Conservation (phyloP, 2,888 invertebrate genomes). For the Erynnis tages region DNA sequence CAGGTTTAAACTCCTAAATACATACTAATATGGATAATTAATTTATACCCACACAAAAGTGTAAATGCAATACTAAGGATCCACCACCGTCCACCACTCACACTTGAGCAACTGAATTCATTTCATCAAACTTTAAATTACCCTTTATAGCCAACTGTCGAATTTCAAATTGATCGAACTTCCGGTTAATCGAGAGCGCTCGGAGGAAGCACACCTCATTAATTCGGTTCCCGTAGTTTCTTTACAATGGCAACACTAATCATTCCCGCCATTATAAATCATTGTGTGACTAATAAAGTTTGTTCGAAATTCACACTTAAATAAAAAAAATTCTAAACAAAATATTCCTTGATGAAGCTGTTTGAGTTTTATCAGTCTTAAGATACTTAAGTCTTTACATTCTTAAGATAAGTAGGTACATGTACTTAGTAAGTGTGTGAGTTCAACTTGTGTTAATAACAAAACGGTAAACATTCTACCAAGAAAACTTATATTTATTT, state of each 20-base stretch:
- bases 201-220: slow-evolving; percentile 62
- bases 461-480: background rate
- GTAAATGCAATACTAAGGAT: too few relatives aligned
- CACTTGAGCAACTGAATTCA: too few relatives aligned
- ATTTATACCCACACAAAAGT: too few relatives aligned
- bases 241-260: slow-evolving; percentile 18
- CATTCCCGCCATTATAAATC: slow-evolving; percentile 7
- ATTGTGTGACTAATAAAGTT: slow-evolving; percentile 28
- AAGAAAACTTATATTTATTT: background rate
- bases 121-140: too few relatives aligned
- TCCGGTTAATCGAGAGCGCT: slow-evolving; percentile 47
- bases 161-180: slow-evolving; percentile 55
- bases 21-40: too few relatives aligned
- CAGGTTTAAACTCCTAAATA: too few relatives aligned
- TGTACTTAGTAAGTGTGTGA: slow-evolving; percentile 20
- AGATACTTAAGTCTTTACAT: too few relatives aligned
- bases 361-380: slow-evolving; percentile 21
- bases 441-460: slow-evolving; percentile 1
- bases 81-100: too few relatives aligned
- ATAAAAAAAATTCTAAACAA: too few relatives aligned
- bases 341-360: too few relatives aligned
- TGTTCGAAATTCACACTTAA: background rate
- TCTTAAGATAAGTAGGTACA: slow-evolving; percentile 21
- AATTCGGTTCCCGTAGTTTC: slow-evolving; percentile 47
- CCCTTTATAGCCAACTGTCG: slow-evolving; percentile 42